phyloP scores from a whole-genome alignment of 35 echinoderm and acorn worm species.

The Ptychodera flava region DNA sequence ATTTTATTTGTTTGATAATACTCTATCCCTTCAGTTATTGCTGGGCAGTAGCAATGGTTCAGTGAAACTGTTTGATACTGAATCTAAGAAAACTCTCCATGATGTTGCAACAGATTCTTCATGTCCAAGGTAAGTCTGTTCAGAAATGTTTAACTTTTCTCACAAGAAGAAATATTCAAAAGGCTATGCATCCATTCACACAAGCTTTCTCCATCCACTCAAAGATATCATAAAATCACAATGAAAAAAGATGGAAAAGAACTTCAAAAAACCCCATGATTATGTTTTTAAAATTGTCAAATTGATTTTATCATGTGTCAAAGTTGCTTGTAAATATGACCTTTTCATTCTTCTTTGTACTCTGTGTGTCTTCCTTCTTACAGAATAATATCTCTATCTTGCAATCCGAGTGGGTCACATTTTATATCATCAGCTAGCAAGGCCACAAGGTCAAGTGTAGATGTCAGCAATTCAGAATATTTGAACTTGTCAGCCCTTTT shows the following conservation, averaged over 20 bases:
- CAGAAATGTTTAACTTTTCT: too few species aligned
- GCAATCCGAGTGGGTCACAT: constrained; percentile 59
- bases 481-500: neutral
- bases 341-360: too few species aligned
- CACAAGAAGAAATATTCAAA: too few species aligned
- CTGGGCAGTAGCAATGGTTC: constrained; percentile 74
- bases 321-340: too few species aligned
- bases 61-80: constrained; percentile 78
- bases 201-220: too few species aligned
- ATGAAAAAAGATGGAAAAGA: too few species aligned
- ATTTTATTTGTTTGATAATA: too few species aligned
- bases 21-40: constrained; percentile 66
- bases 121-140: constrained; percentile 73
- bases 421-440: constrained; percentile 63
- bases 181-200: too few species aligned
- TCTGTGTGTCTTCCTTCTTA: too few species aligned
- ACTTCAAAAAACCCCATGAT: neutral
- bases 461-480: neutral
- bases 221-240: too few species aligned
- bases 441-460: constrained; percentile 13
- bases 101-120: constrained; percentile 51
- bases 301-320: neutral
- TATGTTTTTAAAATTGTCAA: neutral
- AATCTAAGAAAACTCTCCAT: constrained; percentile 55
- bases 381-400: constrained; percentile 71